phyloP scores from a whole-genome alignment of 2,113 vertebrate genomes.

The Laticauda laticaudata region DNA sequence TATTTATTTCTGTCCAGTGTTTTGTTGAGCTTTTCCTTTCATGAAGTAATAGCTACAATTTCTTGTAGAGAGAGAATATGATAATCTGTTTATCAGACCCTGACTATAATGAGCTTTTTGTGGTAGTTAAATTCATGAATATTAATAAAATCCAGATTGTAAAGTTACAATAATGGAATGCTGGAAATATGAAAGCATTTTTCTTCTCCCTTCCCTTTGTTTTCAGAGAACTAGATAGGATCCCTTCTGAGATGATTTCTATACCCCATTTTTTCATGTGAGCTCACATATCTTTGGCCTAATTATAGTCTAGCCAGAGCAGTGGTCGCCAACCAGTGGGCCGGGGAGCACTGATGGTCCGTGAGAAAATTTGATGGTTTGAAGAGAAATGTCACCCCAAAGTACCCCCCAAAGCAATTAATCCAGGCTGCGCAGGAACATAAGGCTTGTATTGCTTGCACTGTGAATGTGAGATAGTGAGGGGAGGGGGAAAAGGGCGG shows the following conservation, averaged over 20 bases:
- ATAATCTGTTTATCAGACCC: neutral
- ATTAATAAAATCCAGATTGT: neutral
- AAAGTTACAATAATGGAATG: neutral
- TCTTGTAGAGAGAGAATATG: neutral
- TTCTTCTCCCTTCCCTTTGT: neutral
- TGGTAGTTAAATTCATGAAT: neutral
- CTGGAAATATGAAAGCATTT: neutral
- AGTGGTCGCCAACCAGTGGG: too few relatives aligned
- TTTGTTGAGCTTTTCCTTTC: neutral
- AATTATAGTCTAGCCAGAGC: neutral
- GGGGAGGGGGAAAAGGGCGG: too few relatives aligned
- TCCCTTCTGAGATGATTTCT: neutral
- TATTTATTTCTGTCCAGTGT: constrained; percentile 3
- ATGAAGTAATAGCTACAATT: neutral
- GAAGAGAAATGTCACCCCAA: too few relatives aligned
- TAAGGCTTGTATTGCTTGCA: too few relatives aligned
- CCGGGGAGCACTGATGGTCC: too few relatives aligned
- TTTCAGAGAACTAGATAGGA: neutral
- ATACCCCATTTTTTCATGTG: neutral
- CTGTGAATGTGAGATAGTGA: too few relatives aligned
- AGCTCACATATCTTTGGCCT: neutral
- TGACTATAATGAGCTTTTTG: neutral
- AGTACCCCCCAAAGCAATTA: too few relatives aligned
- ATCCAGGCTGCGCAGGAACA: too few relatives aligned
- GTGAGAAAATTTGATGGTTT: too few relatives aligned